Evolutionary conservation across 1,140 invertebrate genomes (phyloP).

Genomic region (Drosophila setifemur): DNA sequence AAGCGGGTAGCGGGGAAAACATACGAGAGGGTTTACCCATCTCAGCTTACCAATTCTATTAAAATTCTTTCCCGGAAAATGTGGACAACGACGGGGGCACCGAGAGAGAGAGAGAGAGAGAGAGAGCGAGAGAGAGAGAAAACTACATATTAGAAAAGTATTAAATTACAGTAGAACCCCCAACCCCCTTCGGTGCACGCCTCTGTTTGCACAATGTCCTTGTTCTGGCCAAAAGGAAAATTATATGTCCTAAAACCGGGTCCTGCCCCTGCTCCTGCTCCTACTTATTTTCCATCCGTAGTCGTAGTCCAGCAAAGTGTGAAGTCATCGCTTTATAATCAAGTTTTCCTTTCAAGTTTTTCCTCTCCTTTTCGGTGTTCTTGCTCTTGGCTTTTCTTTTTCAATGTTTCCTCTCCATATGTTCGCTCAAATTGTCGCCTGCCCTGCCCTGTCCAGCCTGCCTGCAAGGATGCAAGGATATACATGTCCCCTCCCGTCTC

Average conservation of each 20-base stretch:
- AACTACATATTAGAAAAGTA: constrained; percentile 78
- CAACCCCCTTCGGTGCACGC: constrained; percentile 48
- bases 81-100: constrained; percentile 27
- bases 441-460: too few relatives aligned
- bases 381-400: not conserved
- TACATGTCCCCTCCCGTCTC: constrained; percentile 9
- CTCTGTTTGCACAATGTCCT: constrained; percentile 75
- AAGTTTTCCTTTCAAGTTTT: constrained; percentile 80
- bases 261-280: not conserved
- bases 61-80: constrained; percentile 71
- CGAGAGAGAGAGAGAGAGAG: constrained; percentile 5
- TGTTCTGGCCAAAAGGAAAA: constrained; percentile 54
- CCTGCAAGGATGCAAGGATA: constrained; percentile 53
- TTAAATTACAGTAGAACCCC: constrained; percentile 64
- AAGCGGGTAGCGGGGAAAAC: not conserved
- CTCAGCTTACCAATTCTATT: constrained; percentile 78
- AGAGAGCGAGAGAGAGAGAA: constrained; percentile 23
- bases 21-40: constrained; percentile 13
- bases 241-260: constrained; percentile 65
- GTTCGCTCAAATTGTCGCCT: constrained; percentile 72
- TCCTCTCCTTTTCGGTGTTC: constrained; percentile 13
- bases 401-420: constrained; percentile 56
- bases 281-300: constrained; percentile 4
- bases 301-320: constrained; percentile 66
- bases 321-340: constrained; percentile 82